Base-by-base conservation (phyloP, 2,113 vertebrate species). In the Oxyruncus cristatus region DNA sequence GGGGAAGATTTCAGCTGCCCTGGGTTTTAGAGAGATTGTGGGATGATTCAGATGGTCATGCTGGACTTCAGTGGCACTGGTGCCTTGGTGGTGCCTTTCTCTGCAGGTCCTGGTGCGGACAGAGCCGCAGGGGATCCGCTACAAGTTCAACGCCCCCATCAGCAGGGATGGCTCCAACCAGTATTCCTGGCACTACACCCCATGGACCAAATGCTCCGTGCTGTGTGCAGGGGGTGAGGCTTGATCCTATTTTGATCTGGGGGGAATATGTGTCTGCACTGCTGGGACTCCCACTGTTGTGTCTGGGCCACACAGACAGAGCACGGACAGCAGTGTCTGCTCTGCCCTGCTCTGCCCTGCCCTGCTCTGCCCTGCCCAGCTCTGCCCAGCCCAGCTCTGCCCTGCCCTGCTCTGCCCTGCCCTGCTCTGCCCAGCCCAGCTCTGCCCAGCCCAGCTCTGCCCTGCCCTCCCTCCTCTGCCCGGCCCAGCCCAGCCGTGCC, bases 141-240 rank as follows among this genome's bases (percentile, higher is more conserved):
- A 99, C 95, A 99, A 98, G 66, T 99, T 99, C 98, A 99, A 99
- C 24, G 98, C 99, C 0, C 99, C 99, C 5, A 71, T 99, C 23
- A 96, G 93, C 96, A 98, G 98, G 42, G 98, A 99, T 3, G 81
- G 98, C 7, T 98, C 98, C 72, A 98, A 95, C 30, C 98, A 98
- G 12, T 99, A 98, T 24, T 97, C 98, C 91, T 99, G 99, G 99
- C 98, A 99, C 86, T 99, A 99, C 71, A 97, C 96, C 3, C 98
- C 99, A 1, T 99, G 99, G 99, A 99, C 98, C 49, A 99, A 98
- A 65, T 99, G 99, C 97, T 99, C 99, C 0, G 98, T 98, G 23
- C 97, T 99, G 37, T 99, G 99, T 84, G 99, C 99, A 14, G 99
- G 99, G 98, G 99, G 99, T 99, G 97, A 97, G 81, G 49, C 81